These are phyloP conservation scores for Fragum fragum DNA, from an alignment of 2,888 invertebrate species.

Conservation along the genomic window DNA sequence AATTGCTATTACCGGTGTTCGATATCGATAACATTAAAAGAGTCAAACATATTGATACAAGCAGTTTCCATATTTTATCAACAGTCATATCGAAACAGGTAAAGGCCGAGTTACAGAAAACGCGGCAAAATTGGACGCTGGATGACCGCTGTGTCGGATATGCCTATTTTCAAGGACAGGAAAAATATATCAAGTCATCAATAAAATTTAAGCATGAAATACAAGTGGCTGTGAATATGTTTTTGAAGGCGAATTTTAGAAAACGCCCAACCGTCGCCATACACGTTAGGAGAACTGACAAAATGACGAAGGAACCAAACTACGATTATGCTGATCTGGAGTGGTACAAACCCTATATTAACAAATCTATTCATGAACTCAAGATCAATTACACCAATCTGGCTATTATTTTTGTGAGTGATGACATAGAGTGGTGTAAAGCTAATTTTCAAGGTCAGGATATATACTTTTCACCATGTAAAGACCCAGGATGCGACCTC, in stretches of 20 bases:
- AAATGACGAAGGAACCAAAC: background rate
- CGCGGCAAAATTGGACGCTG: background rate
- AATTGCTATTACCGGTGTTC: background rate
- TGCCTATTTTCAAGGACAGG: background rate
- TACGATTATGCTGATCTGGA: background rate
- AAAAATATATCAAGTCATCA: constrained; percentile 4
- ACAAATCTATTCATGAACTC: background rate
- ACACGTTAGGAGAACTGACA: constrained; percentile 4
- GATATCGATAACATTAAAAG: background rate
- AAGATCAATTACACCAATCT: background rate
- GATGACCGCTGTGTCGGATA: background rate
- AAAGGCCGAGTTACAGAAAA: background rate
- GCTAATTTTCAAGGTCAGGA: background rate
- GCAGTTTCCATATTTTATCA: background rate
- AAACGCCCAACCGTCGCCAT: constrained; percentile 19
- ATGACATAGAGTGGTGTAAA: constrained; percentile 1
- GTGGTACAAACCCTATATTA: background rate
- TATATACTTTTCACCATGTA: constrained; percentile 3
- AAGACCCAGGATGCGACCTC: constrained; percentile 5
- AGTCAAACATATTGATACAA: background rate
- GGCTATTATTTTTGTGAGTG: constrained; percentile 15
- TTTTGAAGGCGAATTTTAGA: background rate
- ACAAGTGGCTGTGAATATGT: background rate
- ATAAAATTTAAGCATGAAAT: background rate
- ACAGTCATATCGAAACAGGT: background rate